These are phyloP conservation scores for Planiliza haematocheilus DNA, from an alignment of 2,113 vertebrate genomes.

Conservation along the genomic window DNA sequence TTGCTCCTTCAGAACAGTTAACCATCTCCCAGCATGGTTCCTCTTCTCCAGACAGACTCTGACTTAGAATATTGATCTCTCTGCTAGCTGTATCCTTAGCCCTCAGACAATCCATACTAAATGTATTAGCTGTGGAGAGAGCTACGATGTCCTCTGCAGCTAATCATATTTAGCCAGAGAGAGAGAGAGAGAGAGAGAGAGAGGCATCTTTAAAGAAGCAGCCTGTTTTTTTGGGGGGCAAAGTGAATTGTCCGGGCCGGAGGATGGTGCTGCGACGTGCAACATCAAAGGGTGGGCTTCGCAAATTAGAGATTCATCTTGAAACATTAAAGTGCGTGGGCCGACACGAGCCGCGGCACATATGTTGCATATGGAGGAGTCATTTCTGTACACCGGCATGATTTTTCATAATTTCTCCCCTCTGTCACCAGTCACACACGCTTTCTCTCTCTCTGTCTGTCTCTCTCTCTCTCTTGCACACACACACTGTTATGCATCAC, in stretches of 20 bases:
- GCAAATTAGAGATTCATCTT: conserved; percentile 43
- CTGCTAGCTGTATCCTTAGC: conserved; percentile 75
- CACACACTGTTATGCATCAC: conserved; percentile 29
- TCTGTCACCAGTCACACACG: conserved; percentile 1
- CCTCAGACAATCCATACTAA: conserved; percentile 83
- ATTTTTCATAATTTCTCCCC: conserved; percentile 13
- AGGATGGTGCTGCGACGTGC: conserved; percentile 41
- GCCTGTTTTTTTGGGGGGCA: conserved; percentile 57
- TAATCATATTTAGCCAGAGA: conserved; percentile 80
- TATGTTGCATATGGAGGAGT: conserved; percentile 9
- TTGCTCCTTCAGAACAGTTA: conserved; percentile 73
- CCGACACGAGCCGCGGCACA: background rate
- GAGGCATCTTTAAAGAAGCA: conserved; percentile 75
- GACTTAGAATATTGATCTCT: conserved; percentile 79
- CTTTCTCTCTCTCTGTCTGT: background rate
- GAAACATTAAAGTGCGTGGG: conserved; percentile 13
- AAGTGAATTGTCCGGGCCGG: conserved; percentile 56
- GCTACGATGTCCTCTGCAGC: conserved; percentile 83
- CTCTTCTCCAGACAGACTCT: conserved; percentile 78
- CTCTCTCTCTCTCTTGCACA: background rate
- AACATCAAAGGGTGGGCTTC: conserved; percentile 58
- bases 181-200: conserved; percentile 70
- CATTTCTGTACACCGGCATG: conserved; percentile 1
- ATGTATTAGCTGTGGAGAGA: conserved; percentile 82
- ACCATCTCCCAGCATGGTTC: conserved; percentile 80